These are phyloP conservation scores for Prenolepis imparis DNA, from an alignment of 2,888 invertebrate genomes.

Conservation along the genomic window DNA sequence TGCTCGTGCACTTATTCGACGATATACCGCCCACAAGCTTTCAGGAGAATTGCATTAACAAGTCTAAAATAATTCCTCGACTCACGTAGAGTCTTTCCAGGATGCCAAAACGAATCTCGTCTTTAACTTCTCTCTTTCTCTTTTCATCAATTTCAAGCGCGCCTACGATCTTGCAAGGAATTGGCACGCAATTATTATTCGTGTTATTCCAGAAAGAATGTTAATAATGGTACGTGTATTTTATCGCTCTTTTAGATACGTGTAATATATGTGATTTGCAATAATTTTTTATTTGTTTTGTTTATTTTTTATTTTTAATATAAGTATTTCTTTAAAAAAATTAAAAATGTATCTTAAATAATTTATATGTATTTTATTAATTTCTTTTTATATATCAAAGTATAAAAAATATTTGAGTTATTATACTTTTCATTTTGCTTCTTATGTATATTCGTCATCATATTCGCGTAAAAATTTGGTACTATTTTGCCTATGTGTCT, in stretches of 20 bases:
- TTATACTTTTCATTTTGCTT: conserved; percentile 22
- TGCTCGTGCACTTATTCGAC: conserved; percentile 57
- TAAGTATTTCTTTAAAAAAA: not conserved
- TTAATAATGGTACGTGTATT: not conserved
- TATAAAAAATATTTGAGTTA: not conserved
- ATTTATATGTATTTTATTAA: not conserved
- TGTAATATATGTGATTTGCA: not conserved
- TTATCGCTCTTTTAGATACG: not conserved
- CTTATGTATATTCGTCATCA: conserved; percentile 21
- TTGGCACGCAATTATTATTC: not conserved
- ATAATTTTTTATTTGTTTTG: not conserved
- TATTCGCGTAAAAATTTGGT: not conserved
- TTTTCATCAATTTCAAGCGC: not conserved
- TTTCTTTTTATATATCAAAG: not conserved
- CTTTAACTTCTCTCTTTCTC: not conserved
- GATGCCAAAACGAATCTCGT: conserved; percentile 21
- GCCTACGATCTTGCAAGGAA: not conserved
- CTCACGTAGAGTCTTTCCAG: conserved; percentile 13
- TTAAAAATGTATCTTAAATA: not conserved
- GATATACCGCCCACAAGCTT: conserved; percentile 64
- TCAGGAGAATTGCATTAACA: conserved; percentile 77
- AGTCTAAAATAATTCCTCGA: conserved; percentile 76
- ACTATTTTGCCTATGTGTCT: conserved; percentile 1
- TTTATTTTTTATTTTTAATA: not conserved
- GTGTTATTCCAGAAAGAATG: not conserved